A percentile compares a stretch with the other conserved stretches of the same genome.
These are phyloP conservation scores for Crotalus viridis DNA, from an alignment of 2,113 vertebrate species.

Conservation along the genomic window DNA sequence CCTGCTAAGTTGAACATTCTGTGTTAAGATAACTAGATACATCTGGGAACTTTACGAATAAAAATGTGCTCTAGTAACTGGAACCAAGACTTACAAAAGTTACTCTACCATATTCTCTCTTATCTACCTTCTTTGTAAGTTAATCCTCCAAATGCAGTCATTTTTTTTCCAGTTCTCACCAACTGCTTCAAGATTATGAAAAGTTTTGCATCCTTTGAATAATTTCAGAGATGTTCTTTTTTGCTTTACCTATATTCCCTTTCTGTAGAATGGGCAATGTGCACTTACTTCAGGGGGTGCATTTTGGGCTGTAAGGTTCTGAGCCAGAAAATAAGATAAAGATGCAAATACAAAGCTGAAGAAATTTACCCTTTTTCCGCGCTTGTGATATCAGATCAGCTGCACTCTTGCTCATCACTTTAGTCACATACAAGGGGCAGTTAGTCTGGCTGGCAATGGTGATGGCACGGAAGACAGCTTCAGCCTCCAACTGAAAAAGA, in stretches of 20 bases:
- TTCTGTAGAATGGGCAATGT: background rate
- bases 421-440: conserved; percentile 94
- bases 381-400: conserved; percentile 97
- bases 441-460: conserved; percentile 98
- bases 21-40: background rate
- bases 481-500: conserved; percentile 87
- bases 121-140: background rate
- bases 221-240: background rate
- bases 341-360: background rate
- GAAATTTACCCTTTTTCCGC: conserved; percentile 87
- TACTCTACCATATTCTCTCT: background rate
- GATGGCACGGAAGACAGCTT: conserved; percentile 94
- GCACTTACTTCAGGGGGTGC: background rate
- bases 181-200: background rate
- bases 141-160: background rate
- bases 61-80: background rate
- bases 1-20: background rate
- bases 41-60: background rate
- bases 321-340: background rate
- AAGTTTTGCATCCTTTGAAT: background rate
- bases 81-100: background rate
- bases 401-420: conserved; percentile 98
- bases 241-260: background rate
- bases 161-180: background rate
- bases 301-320: background rate